phyloP scores from a whole-genome alignment of 1,140 invertebrate genomes.

The Drosophila tani region DNA sequence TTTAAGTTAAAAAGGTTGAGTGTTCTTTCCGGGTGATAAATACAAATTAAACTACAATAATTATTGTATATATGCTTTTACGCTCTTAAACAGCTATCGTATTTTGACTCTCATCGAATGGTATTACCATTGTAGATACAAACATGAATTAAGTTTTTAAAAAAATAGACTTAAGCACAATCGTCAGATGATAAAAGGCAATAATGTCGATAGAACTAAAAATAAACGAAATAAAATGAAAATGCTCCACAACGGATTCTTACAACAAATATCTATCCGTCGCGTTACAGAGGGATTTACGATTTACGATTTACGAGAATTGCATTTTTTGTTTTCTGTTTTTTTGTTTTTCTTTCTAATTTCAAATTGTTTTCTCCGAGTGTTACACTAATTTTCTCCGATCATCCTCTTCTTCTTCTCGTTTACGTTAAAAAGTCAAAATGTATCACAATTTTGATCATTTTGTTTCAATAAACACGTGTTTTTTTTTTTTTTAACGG shows the following conservation, averaged over 20 bases:
- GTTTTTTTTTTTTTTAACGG: constrained; percentile 17
- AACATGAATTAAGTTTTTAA: constrained; percentile 33
- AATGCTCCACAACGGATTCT: constrained; percentile 40
- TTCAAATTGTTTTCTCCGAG: constrained; percentile 24
- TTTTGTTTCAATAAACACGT: constrained; percentile 55
- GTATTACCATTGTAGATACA: constrained; percentile 27
- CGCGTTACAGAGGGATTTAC: constrained; percentile 28
- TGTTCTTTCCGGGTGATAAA: constrained; percentile 49
- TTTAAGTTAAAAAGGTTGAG: constrained; percentile 42
- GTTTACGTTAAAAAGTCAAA: constrained; percentile 66
- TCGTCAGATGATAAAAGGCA: constrained; percentile 19
- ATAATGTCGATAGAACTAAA: constrained; percentile 30
- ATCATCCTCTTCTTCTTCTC: constrained; percentile 45
- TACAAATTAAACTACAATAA: constrained; percentile 62
- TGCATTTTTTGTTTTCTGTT: not conserved
- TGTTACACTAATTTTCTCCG: constrained; percentile 43
- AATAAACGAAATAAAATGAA: constrained; percentile 49
- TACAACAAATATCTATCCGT: constrained; percentile 73
- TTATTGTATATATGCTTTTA: constrained; percentile 60
- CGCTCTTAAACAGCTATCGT: constrained; percentile 55
- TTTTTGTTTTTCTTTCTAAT: constrained; percentile 10
- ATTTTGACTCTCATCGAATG: constrained; percentile 50
- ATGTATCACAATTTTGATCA: constrained; percentile 82
- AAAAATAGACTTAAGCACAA: constrained; percentile 34
- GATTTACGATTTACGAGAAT: constrained; percentile 29